Base-by-base conservation (phyloP, 2,113 vertebrate species). In the Rhipidura dahli region DNA sequence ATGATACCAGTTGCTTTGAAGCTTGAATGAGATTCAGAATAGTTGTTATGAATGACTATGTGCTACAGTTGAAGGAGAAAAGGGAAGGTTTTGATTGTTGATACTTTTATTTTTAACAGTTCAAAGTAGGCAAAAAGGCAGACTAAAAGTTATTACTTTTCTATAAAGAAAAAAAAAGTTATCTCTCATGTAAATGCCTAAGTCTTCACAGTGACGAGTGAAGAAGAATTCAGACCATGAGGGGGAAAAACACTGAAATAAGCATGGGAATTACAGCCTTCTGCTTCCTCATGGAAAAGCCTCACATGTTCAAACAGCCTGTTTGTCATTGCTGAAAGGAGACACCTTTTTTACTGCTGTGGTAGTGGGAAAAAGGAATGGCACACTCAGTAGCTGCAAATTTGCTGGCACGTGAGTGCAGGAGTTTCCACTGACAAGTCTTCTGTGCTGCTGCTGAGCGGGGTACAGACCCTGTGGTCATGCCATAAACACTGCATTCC, bases 401-500 rank as follows among this genome's bases (percentile, higher is more conserved):
- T 7, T 47, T 56, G 28, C 57, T 71, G n/a, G 37, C 27, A 4
- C 3, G 2, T 15, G 30, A 57, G 33, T 11, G 51, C 21, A 33
- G 51, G 53, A 60, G 75, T 80, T 91, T 51, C 56, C 39, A 27
- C 47, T 51, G 27, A 39, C 42, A 39, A 50, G 42, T 4, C 4
- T 0, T 15, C 80, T 75, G 50, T 70, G 64, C 77, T 87, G 22
- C 13, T 71, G 51, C 69, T 49, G 57, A 44, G 39, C 15, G 31
- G 39, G 69, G 8, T 6, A 15, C 2, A 65, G 73, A 79, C 50
- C 86, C 79, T 4, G 23, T 85, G 79, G 92, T 77, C 63, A 63
- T 78, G 83, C 83, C 86, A 66, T 88, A 93, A 97, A 53, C 42
- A 14, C n/a, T 15, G 14, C 94, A 83, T 92, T 88, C 96, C 93